Conservation (phyloP, 2,797 vertebrate species). For the Craterocephalus amniculus region DNA sequence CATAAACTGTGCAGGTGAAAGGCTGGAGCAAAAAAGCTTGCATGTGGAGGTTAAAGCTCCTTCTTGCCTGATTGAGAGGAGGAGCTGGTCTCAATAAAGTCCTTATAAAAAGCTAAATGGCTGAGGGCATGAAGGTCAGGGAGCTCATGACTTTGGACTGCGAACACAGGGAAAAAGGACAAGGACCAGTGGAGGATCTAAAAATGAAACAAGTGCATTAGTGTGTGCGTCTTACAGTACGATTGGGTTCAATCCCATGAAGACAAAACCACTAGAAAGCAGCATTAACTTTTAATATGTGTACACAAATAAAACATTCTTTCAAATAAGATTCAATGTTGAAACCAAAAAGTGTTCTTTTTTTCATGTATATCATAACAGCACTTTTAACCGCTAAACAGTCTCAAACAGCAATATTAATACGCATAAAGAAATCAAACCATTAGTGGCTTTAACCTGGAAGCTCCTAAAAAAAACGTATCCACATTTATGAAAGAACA, state of each 20-base stretch:
- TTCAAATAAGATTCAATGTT: constrained; percentile 44
- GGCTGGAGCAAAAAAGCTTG: no score
- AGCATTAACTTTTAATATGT: background rate
- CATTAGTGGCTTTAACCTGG: background rate
- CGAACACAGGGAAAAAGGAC: no score
- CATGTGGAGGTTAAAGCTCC: no score
- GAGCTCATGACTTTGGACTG: no score
- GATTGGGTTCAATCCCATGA: background rate
- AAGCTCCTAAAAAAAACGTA: background rate
- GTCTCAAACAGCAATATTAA: constrained; percentile 23
- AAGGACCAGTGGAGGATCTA: background rate
- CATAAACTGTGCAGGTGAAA: no score
- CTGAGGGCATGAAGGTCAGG: no score
- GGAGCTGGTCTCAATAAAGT: no score
- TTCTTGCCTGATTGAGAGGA: no score
- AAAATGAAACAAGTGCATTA: no score
- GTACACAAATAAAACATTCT: constrained; percentile 3
- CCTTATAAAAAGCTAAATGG: no score
- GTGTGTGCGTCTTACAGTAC: no score
- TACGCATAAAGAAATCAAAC: constrained; percentile 5
- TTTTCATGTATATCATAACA: background rate
- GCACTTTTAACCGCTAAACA: constrained; percentile 3
- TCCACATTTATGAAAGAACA: constrained; percentile 5
- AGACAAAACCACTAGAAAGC: background rate
- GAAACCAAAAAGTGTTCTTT: constrained; percentile 41